Evolutionary conservation across 2,888 invertebrate genomes (phyloP), one percentile per base, ranked within the genome.

Genomic region (Eurytoma californica): DNA sequence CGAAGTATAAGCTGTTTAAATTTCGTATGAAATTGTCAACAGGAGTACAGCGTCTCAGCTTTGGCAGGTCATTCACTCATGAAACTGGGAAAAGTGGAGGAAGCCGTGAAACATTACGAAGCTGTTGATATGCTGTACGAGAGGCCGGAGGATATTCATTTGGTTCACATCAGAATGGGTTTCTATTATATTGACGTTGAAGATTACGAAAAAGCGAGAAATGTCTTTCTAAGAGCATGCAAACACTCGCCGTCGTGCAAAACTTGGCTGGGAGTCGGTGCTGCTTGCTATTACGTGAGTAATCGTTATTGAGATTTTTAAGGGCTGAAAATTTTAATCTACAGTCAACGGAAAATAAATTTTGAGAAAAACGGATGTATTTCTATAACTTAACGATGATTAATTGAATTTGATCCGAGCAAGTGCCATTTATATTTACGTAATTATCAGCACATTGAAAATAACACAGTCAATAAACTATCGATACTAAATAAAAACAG

Each of bases 251-350:
- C 87, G 0, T 84, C 85, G 7, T 81, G 83, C 3, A 72, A 78
- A 69, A 84, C 83, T 18, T 88, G 88, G 88, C 80, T 88, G 0
- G 87, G 87, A 2, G 81, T 85, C 16, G 88, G 88, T 16, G 82
- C 85, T 14, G 79, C 85, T 30, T 84, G 77, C 66, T 87, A 84
- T 69, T 68, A 85, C 30, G 88, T 88, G 70, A 82, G 80, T 24
- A 28, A 4, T 9, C 9, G 9, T 39, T 1, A 39, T 7, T 39
- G 0, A 39, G 39, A 4, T 24, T 30, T 30, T 30, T 30, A 39
- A 5, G 0, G 7, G 39, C 7, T 39, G 39, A 39, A 39, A 39
- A 39, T 39, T 39, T 39, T 9, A 39, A 39, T 39, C 1, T 7
- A 39, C 9, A 7, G 39, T 39, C 39, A 7, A 1, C 7, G 9